phyloP scores from a whole-genome alignment of 2,888 invertebrate species.

The Cryptocephalus primarius region DNA sequence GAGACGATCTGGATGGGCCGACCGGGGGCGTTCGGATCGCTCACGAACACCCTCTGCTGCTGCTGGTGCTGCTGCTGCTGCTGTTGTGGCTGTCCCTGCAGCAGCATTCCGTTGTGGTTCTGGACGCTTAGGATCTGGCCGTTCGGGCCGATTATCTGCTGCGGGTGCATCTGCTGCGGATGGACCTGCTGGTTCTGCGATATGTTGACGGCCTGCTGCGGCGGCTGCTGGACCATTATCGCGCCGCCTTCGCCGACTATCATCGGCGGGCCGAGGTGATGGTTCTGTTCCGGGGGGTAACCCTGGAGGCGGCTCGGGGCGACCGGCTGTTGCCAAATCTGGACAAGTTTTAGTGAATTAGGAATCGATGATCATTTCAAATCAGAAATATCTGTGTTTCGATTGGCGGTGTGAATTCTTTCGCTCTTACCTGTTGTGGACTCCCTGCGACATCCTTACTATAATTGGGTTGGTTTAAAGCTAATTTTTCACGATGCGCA shows the following conservation, averaged over 20 bases:
- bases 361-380: too few relatives aligned
- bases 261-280: slow-evolving; percentile 16
- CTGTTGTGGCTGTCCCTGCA: slow-evolving; percentile 25
- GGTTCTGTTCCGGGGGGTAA: slow-evolving; percentile 26
- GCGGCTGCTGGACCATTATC: slow-evolving; percentile 18
- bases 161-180: slow-evolving; percentile 7
- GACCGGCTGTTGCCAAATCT: slow-evolving; percentile 13
- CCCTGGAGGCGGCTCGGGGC: slow-evolving; percentile 18
- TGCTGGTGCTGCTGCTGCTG: slow-evolving; percentile 18
- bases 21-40: slow-evolving; percentile 33
- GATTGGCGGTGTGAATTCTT: too few relatives aligned
- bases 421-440: slow-evolving; percentile 30
- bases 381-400: too few relatives aligned
- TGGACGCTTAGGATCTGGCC: slow-evolving; percentile 51
- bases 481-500: slow-evolving; percentile 52
- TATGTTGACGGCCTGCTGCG: neutral
- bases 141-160: slow-evolving; percentile 44
- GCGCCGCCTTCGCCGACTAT: slow-evolving; percentile 24
- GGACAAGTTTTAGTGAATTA: too few relatives aligned
- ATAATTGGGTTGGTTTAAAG: slow-evolving; percentile 35
- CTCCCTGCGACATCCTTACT: slow-evolving; percentile 29
- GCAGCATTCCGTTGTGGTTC: slow-evolving; percentile 18
- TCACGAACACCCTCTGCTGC: slow-evolving; percentile 31
- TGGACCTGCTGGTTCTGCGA: neutral
- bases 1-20: slow-evolving; percentile 32